Percentiles rank a stretch among this genome's conserved stretches.
phyloP scores from a whole-genome alignment of 1,140 invertebrate species.

The Drosophila prosaltans region DNA sequence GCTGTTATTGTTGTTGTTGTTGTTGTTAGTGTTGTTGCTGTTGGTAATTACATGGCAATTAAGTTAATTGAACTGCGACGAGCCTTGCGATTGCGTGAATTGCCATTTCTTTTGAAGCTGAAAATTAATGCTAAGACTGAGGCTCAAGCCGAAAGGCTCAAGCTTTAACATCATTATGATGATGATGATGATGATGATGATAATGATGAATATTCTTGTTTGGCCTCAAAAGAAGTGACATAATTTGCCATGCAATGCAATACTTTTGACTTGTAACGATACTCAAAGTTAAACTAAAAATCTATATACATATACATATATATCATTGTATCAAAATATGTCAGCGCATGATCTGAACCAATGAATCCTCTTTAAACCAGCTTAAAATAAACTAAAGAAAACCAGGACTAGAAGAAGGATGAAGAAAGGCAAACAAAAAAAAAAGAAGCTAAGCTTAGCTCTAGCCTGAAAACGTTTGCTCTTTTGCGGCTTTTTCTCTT shows the following conservation, averaged over 20 bases:
- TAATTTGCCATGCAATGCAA: conserved; percentile 22
- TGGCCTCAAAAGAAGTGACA: conserved; percentile 24
- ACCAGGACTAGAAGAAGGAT: background rate
- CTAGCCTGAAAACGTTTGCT: background rate
- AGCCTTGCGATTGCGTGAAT: conserved; percentile 75
- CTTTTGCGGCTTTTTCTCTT: conserved; percentile 5
- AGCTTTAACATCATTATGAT: background rate
- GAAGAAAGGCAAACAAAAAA: background rate
- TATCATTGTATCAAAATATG: no score
- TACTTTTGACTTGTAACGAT: no score
- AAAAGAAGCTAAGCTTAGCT: background rate
- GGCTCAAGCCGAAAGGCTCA: conserved; percentile 2
- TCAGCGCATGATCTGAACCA: no score
- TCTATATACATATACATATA: no score
- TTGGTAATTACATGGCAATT: conserved; percentile 83
- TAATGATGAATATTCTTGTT: background rate
- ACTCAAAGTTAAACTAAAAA: no score
- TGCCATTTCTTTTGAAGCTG: conserved; percentile 25
- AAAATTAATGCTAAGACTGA: conserved; percentile 12
- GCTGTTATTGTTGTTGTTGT: conserved; percentile 36
- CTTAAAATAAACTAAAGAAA: background rate
- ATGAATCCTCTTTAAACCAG: no score
- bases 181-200: conserved; percentile 1
- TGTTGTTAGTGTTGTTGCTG: conserved; percentile 42
- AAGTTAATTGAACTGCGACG: conserved; percentile 82